Conservation (phyloP, 2,888 invertebrate genomes). For the Aplocera efformata region DNA sequence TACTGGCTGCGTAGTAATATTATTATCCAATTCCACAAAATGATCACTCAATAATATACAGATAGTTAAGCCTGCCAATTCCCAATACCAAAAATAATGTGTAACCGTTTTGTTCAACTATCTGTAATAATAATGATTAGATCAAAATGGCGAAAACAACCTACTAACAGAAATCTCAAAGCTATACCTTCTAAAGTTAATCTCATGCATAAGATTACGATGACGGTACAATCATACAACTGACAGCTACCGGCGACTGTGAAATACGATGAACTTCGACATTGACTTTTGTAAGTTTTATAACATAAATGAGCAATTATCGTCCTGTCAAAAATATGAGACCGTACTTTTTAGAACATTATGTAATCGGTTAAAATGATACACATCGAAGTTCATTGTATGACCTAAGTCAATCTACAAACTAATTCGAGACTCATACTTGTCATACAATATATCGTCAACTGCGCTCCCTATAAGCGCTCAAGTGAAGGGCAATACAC, state of each 20-base stretch:
- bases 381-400: conserved; percentile 36
- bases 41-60: conserved; percentile 9
- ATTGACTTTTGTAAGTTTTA: too few species aligned
- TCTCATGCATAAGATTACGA: conserved; percentile 70
- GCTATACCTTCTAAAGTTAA: conserved; percentile 68
- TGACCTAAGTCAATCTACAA: conserved; percentile 33
- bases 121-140: conserved; percentile 10
- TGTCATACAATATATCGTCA: conserved; percentile 51
- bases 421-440: conserved; percentile 40
- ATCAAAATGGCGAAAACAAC: conserved; percentile 29
- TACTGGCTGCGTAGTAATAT: conserved; percentile 34
- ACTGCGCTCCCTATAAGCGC: conserved; percentile 41
- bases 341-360: too few species aligned
- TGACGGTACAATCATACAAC: conserved; percentile 59
- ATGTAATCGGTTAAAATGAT: too few species aligned
- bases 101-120: conserved; percentile 20
- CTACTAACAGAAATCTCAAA: conserved; percentile 29
- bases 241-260: conserved; percentile 34
- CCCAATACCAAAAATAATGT: not conserved
- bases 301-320: too few species aligned
- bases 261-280: conserved; percentile 29
- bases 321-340: too few species aligned
- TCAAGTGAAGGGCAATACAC: conserved; percentile 14
- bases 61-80: conserved; percentile 13
- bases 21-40: conserved; percentile 4